Conservation (phyloP, 1,140 invertebrate genomes). For the Steinernema feltiae region DNA sequence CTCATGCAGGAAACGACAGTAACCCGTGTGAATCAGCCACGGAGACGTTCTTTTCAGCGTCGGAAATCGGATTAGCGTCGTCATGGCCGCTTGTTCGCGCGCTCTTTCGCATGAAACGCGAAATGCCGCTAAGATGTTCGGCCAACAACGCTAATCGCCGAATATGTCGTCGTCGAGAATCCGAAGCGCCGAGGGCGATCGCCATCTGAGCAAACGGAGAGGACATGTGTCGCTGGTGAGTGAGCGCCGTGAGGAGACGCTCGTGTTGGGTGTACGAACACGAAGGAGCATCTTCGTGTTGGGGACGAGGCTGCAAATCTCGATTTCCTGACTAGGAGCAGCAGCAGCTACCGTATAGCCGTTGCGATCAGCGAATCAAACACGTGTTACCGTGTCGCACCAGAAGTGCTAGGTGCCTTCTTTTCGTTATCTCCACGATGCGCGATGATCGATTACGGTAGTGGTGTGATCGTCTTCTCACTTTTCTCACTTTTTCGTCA, state of each 20-base stretch:
- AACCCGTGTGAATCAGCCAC: neutral
- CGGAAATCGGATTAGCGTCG: neutral
- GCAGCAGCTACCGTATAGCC: too few relatives aligned
- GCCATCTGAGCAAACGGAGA: slow-evolving; percentile 4
- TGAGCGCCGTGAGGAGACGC: neutral
- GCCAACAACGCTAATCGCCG: neutral
- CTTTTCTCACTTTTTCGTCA: neutral
- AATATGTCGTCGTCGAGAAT: neutral
- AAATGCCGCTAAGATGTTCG: slow-evolving; percentile 4
- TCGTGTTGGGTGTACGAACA: too few relatives aligned
- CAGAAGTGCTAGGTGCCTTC: neutral
- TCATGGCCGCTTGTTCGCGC: slow-evolving; percentile 1
- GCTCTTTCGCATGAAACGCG: neutral
- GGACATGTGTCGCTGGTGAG: slow-evolving; percentile 3
- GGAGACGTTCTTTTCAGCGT: neutral
- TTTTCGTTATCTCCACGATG: neutral
- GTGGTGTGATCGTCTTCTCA: neutral
- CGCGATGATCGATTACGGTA: neutral
- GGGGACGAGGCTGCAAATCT: too few relatives aligned
- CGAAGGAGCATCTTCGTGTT: too few relatives aligned
- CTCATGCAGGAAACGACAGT: neutral
- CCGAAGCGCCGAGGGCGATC: neutral
- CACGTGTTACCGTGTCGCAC: too few relatives aligned
- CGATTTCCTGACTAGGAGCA: too few relatives aligned
- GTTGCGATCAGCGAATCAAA: too few relatives aligned